Evolutionary conservation across 2,797 vertebrate genomes (phyloP).

Genomic region (Chloroceryle amazona): DNA sequence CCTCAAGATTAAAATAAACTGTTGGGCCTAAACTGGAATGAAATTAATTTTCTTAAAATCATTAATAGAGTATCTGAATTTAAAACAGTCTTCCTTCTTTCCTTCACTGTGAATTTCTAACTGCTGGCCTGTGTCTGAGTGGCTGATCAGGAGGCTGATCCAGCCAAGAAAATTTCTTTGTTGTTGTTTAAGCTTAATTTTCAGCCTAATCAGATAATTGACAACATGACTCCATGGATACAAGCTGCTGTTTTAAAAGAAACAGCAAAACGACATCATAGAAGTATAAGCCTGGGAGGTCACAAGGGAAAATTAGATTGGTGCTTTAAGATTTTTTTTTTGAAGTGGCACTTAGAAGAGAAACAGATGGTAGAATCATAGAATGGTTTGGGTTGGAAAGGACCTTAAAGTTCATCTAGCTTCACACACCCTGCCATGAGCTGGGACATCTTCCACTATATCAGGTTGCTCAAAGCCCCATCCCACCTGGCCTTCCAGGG

Average conservation of each 20-base stretch:
- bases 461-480: neutral
- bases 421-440: neutral
- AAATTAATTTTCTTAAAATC: neutral
- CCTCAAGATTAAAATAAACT: neutral
- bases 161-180: neutral
- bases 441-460: neutral
- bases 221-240: neutral
- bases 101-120: neutral
- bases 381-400: neutral
- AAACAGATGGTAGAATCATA: neutral
- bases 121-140: neutral
- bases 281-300: neutral
- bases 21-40: neutral
- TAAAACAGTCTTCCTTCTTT: neutral
- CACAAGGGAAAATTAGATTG: neutral
- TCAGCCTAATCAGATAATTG: constrained; percentile 25
- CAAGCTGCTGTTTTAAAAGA: neutral
- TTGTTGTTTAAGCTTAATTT: constrained; percentile 19
- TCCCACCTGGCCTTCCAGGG: too few relatives aligned
- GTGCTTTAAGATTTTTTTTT: neutral
- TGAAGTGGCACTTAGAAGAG: neutral
- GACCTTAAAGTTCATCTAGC: neutral
- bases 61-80: neutral
- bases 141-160: neutral
- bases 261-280: neutral